Evolutionary conservation across 2,797 vertebrate genomes (phyloP).

Genomic region (Notolabrus celidotus): DNA sequence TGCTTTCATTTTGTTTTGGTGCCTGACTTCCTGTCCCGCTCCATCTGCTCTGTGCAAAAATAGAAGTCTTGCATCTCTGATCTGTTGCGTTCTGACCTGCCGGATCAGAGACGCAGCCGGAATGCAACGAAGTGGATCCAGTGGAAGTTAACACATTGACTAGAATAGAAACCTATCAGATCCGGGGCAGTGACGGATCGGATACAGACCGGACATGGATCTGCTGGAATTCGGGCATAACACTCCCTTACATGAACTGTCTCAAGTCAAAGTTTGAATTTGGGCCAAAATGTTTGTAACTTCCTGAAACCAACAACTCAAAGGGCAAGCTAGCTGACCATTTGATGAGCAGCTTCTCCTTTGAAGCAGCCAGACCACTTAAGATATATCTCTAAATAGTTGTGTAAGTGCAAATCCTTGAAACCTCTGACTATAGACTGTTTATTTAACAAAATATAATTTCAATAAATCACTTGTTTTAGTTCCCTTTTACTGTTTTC

Average conservation of each 20-base stretch:
- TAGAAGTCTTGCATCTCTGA: too few species aligned
- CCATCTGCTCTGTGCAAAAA: too few species aligned
- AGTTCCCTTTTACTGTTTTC: conserved; percentile 24
- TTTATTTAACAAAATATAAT: conserved; percentile 4
- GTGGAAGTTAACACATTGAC: too few species aligned
- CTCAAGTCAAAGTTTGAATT: background rate
- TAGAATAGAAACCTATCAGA: too few species aligned
- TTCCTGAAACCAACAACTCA: background rate
- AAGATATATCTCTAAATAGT: background rate
- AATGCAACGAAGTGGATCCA: too few species aligned
- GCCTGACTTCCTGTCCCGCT: too few species aligned
- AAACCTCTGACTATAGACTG: conserved; percentile 17
- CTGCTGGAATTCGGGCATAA: too few species aligned
- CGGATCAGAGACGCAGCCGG: too few species aligned
- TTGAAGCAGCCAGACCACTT: background rate
- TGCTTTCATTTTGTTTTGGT: too few species aligned
- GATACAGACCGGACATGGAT: too few species aligned
- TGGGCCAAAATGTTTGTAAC: background rate
- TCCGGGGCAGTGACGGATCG: too few species aligned
- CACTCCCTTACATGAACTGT: background rate
- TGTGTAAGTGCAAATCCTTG: conserved; percentile 25
- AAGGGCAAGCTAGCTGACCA: background rate
- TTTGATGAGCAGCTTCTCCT: background rate
- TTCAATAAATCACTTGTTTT: conserved; percentile 26
- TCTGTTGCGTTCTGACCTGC: too few species aligned